Base-by-base conservation (phyloP, 2,888 invertebrate genomes). In the Rhogogaster chlorosoma region DNA sequence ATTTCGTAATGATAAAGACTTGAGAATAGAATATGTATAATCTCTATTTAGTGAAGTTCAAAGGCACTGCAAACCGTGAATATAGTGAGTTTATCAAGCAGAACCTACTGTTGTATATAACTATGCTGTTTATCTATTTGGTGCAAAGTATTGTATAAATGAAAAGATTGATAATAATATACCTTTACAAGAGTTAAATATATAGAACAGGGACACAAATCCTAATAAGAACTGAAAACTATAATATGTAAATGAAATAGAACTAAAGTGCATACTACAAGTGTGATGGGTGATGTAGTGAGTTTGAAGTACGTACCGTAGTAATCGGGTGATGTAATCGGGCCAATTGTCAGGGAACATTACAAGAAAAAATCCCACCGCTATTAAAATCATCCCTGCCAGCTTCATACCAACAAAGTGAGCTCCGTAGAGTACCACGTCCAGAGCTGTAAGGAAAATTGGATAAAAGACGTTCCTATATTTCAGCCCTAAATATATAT, bases 341-440 rank as follows among this genome's bases (percentile, higher is more conserved):
- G 98, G 98, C 99, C 99, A 99, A 94, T 99, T 98, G 93, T 98
- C 98, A 0, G 99, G 99, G 90, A 99, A 97, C 96, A 99, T 97
- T 87, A 99, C 98, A 84, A 99, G 95, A 93, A 98, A 97, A 94
- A 99, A 98, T 83, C 99, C 98, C 84, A 98, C 97, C 0, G 97
- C 96, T 90, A 99, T 98, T 84, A 99, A 94, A 88, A 98, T 97
- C 93, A 99, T 97, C 42, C 99, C 99, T n/a, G 98, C 97, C 90
- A 99, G 94, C 94, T 98, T 98, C 99, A 99, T 99, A 70, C 98
- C 98, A 91, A 97, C 97, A 93, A 99, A 99, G 90, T 96, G 95
- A 15, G 97, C 97, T 84, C 96, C 96, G 93, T 98, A 98, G 86
- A 98, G 94, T 84, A 97, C 96, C 88, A 97, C 97, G 93, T 98